These are phyloP conservation scores for Limnephilus marmoratus DNA, from an alignment of 2,888 invertebrate genomes.

Conservation along the genomic window DNA sequence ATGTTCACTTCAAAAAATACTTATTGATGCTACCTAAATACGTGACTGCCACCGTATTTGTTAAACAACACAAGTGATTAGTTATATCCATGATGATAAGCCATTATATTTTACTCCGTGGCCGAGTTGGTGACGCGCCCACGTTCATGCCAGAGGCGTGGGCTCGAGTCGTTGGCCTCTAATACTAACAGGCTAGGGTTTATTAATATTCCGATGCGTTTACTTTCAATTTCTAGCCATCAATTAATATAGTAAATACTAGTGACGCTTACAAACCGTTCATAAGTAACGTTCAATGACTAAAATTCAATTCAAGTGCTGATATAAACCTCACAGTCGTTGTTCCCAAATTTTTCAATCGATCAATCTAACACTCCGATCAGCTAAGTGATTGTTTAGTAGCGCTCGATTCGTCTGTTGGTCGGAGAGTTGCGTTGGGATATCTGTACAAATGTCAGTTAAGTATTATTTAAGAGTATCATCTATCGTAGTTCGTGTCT, in stretches of 20 bases:
- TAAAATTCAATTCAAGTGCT: too few relatives aligned
- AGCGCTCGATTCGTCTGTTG: too few relatives aligned
- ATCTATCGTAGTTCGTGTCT: too few relatives aligned
- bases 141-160: conserved; percentile 23
- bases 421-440: too few relatives aligned
- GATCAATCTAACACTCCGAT: too few relatives aligned
- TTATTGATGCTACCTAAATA: not conserved
- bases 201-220: not conserved
- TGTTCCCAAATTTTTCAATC: too few relatives aligned
- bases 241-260: too few relatives aligned
- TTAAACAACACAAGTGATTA: not conserved
- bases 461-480: too few relatives aligned
- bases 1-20: too few relatives aligned
- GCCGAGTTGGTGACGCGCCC: conserved; percentile 34
- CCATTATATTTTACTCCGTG: conserved; percentile 31
- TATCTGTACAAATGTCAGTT: too few relatives aligned
- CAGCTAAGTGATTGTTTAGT: too few relatives aligned
- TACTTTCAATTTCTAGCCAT: conserved; percentile 8
- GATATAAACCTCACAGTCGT: too few relatives aligned
- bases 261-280: not conserved
- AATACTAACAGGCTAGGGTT: not conserved
- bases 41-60: not conserved
- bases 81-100: not conserved
- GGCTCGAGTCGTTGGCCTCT: conserved; percentile 43
- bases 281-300: not conserved